These are phyloP conservation scores for Diadema setosum DNA, from an alignment of 35 echinoderm and acorn worm species.

Conservation along the genomic window DNA sequence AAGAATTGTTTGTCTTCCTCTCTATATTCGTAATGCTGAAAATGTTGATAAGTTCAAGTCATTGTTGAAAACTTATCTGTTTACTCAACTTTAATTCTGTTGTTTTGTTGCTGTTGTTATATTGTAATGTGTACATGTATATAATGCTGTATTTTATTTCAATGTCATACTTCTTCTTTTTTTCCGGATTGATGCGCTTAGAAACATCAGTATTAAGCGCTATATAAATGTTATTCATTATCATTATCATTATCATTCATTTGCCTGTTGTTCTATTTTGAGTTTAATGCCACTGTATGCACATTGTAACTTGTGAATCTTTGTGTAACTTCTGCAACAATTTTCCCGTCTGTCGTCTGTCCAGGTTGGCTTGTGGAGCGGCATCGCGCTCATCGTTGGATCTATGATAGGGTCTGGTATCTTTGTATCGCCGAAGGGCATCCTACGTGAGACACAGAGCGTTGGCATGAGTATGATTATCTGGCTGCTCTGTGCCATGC, in stretches of 20 bases:
- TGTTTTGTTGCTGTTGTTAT: too few species aligned
- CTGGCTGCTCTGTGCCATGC: constrained; percentile 58
- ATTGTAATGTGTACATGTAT: too few species aligned
- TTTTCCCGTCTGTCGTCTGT: neutral
- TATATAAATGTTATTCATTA: neutral
- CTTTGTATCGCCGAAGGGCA: constrained; percentile 78
- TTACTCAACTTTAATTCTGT: too few species aligned
- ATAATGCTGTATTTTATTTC: too few species aligned
- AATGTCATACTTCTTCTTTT: neutral
- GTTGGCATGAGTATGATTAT: constrained; percentile 74
- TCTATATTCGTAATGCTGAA: too few species aligned
- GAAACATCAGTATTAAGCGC: neutral
- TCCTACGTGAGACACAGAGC: constrained; percentile 38
- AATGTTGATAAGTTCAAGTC: too few species aligned
- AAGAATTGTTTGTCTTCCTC: too few species aligned
- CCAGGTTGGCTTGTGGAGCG: constrained; percentile 48
- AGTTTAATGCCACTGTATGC: neutral
- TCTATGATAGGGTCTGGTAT: constrained; percentile 72
- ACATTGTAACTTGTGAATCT: neutral
- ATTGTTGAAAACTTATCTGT: too few species aligned
- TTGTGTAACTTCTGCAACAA: neutral
- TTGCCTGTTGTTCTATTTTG: neutral
- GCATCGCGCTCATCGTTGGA: constrained; percentile 72
- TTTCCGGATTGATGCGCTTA: neutral
- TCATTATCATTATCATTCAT: neutral